Evolutionary conservation across 2,888 invertebrate species (phyloP).

Genomic region (Coenonympha glycerion): DNA sequence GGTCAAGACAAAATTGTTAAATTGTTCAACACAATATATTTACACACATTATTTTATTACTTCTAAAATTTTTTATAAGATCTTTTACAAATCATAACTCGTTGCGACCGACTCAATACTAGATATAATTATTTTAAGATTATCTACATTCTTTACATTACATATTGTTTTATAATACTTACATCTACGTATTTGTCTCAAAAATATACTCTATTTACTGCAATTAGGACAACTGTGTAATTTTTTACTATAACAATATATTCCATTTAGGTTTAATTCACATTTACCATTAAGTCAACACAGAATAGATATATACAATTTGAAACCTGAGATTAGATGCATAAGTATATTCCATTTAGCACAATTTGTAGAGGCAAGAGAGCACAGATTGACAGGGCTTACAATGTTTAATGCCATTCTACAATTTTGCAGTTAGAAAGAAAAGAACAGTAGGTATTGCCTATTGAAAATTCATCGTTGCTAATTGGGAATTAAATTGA

Average conservation of each 20-base stretch:
- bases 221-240: constrained; percentile 22
- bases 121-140: not conserved
- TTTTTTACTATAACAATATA: constrained; percentile 1
- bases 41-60: not conserved
- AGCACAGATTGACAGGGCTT: too few relatives aligned
- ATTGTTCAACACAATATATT: not conserved
- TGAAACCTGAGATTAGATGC: too few relatives aligned
- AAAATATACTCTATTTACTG: constrained; percentile 40
- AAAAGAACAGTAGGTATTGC: too few relatives aligned
- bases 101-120: constrained; percentile 1
- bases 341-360: too few relatives aligned
- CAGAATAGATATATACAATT: not conserved
- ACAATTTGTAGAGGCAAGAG: too few relatives aligned
- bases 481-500: too few relatives aligned
- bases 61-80: not conserved
- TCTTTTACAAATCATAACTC: not conserved
- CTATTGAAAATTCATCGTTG: too few relatives aligned
- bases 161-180: too few relatives aligned
- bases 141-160: too few relatives aligned
- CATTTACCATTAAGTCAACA: not conserved
- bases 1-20: too few relatives aligned
- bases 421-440: too few relatives aligned
- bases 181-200: constrained; percentile 23
- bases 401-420: too few relatives aligned
- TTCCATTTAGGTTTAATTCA: constrained; percentile 1